These are phyloP conservation scores for Octodonta nipae DNA, from an alignment of 2,888 invertebrate genomes.

Conservation along the genomic window DNA sequence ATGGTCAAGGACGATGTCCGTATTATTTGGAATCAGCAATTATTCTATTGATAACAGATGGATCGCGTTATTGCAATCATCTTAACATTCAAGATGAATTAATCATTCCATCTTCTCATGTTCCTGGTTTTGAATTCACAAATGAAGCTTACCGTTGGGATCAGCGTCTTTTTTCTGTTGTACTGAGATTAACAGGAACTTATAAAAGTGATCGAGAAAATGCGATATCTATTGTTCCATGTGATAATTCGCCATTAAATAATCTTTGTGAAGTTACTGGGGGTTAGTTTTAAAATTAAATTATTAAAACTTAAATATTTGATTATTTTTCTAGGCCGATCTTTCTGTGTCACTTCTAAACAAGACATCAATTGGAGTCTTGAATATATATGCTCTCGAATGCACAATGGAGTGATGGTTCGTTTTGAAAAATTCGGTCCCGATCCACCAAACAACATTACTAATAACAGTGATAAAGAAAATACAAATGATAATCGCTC, in stretches of 20 bases:
- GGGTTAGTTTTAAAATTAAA: no score
- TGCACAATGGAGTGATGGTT: conserved; percentile 93
- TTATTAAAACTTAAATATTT: no score
- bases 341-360: no score
- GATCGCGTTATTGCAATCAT: no score
- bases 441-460: conserved; percentile 70
- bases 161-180: conserved; percentile 90
- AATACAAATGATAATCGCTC: no score
- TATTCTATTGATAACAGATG: conserved; percentile 94
- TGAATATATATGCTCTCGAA: no score
- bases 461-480: no score
- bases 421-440: conserved; percentile 93
- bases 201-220: no score
- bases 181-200: conserved; percentile 62
- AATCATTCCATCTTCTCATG: conserved; percentile 79
- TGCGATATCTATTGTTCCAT: no score
- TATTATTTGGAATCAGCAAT: conserved; percentile 95
- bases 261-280: conserved; percentile 98
- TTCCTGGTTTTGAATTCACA: conserved; percentile 92
- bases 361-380: no score
- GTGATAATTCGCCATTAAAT: conserved; percentile 88
- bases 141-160: conserved; percentile 99
- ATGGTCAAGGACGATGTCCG: conserved; percentile 93
- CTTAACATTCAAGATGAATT: conserved; percentile 55
- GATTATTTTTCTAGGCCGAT: no score